These are phyloP conservation scores for Rotaria sp. DNA, from an alignment of 2,888 invertebrate species.

Conservation along the genomic window DNA sequence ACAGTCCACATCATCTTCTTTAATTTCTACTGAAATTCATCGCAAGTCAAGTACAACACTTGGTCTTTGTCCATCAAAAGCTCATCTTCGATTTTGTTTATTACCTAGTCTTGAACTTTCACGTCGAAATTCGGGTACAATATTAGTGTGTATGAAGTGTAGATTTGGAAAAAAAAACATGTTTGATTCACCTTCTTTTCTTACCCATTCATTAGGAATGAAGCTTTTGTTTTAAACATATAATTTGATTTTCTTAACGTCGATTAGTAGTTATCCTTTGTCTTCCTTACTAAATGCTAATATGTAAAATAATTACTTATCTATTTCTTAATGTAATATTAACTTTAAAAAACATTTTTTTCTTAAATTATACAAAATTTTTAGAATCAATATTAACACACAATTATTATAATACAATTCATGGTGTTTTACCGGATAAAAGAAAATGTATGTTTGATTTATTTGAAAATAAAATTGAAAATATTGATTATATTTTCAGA, in stretches of 20 bases:
- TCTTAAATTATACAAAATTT: background rate
- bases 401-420: constrained; percentile 27
- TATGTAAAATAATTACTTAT: background rate
- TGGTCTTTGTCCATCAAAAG: background rate
- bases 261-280: background rate
- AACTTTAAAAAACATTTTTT: no score
- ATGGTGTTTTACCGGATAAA: background rate
- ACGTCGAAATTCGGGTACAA: background rate
- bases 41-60: background rate
- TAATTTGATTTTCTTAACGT: background rate
- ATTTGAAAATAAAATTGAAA: background rate
- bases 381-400: constrained; percentile 19
- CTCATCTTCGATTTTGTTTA: background rate
- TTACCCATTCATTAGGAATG: background rate
- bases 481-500: background rate
- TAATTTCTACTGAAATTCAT: background rate
- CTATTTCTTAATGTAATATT: background rate
- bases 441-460: background rate
- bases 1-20: background rate
- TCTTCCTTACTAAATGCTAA: background rate
- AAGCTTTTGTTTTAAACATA: background rate
- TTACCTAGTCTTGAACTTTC: background rate
- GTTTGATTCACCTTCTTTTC: background rate
- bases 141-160: background rate
- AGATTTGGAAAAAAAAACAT: background rate